Evolutionary conservation across 1,140 invertebrate species (phyloP), one percentile per base, ranked within the genome.

Genomic region (Augochlora pura): DNA sequence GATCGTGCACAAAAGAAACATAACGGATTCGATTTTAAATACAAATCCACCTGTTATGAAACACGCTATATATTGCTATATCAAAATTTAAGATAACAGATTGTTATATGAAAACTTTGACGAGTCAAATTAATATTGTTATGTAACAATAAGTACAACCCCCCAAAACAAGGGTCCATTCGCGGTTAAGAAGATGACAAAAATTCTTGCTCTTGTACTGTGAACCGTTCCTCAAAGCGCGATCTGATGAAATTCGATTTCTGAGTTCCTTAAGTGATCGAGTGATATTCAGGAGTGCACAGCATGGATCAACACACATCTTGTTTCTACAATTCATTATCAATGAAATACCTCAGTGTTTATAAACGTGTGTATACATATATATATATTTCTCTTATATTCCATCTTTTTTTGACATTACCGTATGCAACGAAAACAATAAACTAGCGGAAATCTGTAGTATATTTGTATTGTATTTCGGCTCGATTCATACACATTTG

Each of bases 161-260:
- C 83, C 67, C 64, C 8, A 23, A 68, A 85, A 82, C 71, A 85
- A 85, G 84, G 83, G 83, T 86, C 84, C 84, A 85, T 72, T 86
- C 60, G 76, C 75, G 76, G 77, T 23, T 76, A 84, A 68, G 59
- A 59, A 57, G n/a, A n/a, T 32, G 52, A 70, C 52, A 38, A 66
- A 73, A 76, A 71, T 85, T 77, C 67, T 38, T 74, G 59, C 81
- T 80, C 64, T 67, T 52, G 8, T 69, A 70, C 10, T 39, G 21
- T 14, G 73, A 67, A 42, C n/a, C 64, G 64, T 75, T 75, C 32
- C 21, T 68, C 10, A 7, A 46, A 2, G 25, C 18, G 64, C 39
- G 8, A 52, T 68, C 32, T 49, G 14, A 69, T 62, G n/a, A 49
- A 38, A 71, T 77, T 21, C 25, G 42, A 76, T 68, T n/a, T 59